Evolutionary conservation across 2,888 invertebrate species (phyloP), one percentile per base, ranked within the genome.

Genomic region (Lasioglossum figueresi): DNA sequence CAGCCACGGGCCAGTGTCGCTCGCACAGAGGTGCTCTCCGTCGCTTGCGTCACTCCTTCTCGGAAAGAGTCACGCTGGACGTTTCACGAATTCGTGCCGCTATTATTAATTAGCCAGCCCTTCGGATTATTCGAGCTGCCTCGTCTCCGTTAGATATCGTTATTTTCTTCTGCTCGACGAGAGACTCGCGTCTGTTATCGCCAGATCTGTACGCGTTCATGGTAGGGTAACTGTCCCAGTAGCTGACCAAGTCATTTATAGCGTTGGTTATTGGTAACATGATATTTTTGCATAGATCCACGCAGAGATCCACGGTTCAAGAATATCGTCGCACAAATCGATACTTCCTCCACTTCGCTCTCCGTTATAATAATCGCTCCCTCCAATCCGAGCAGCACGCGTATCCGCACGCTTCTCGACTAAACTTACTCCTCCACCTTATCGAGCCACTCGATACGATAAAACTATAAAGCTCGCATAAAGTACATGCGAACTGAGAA

Each of bases 31-130:
- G 16, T 27, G 34, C 4, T 23, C 2, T 19, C 12, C 19, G 48
- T n/a, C 56, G 56, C 56, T 76, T 84, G 56, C 84, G 76, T 79
- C 85, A 84, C 16, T 14, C 14, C 8, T 84, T 84, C 84, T 45
- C 2, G 45, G 84, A 84, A 84, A 45, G 16, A 27, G 73, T 83
- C 45, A 77, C 45, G 63, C 63, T 27, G 66, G 10, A 37, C 40
- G 37, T 27, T 52, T 8, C 19, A 19, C 5, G 52, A 8, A 70
- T 59, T 12, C 16, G 72, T 27, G 56, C 12, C n/a, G 56, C n/a
- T 56, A 56, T 56, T 56, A 56, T 56, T 56, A 56, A 56, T 56
- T 56, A n/a, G 0, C 56, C 1, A 56, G 12, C 56, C 56, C 56
- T n/a, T 56, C 56, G 56, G n/a, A n/a, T 56, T 56, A n/a, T n/a